Percentiles rank a stretch among this genome's conserved stretches.
These are phyloP conservation scores for Tribolium madens DNA, from an alignment of 1,140 invertebrate species.

Conservation along the genomic window DNA sequence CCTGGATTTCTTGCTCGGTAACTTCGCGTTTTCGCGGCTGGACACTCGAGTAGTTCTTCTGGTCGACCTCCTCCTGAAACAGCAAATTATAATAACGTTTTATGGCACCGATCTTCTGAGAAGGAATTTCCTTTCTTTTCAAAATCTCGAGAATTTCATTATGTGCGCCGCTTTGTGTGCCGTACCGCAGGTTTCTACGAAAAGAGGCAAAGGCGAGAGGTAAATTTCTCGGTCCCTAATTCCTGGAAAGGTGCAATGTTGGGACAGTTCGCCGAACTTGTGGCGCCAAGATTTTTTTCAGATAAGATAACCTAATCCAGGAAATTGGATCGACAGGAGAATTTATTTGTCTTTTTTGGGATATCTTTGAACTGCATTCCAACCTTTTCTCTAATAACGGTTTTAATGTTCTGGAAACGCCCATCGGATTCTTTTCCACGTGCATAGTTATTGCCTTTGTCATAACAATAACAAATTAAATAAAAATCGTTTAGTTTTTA, in stretches of 20 bases:
- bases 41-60: conserved; percentile 43
- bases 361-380: not conserved
- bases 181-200: not conserved
- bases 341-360: too few relatives aligned
- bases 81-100: conserved; percentile 31
- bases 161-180: not conserved
- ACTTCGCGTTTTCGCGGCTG: conserved; percentile 66
- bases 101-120: not conserved
- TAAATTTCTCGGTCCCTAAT: conserved; percentile 12
- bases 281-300: not conserved
- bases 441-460: not conserved
- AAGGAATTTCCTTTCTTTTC: conserved; percentile 1
- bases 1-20: conserved; percentile 68
- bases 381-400: not conserved
- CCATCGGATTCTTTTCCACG: not conserved
- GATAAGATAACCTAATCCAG: not conserved
- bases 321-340: too few relatives aligned
- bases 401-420: not conserved
- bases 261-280: not conserved
- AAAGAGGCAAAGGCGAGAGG: conserved; percentile 4
- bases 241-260: not conserved
- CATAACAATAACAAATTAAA: not conserved
- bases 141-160: conserved; percentile 14
- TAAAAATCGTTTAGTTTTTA: too few relatives aligned
- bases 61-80: conserved; percentile 52